Percentiles rank a stretch among this genome's conserved stretches.
Evolutionary conservation across 2,797 vertebrate genomes (phyloP).

Genomic region (Gymnocypris eckloni): DNA sequence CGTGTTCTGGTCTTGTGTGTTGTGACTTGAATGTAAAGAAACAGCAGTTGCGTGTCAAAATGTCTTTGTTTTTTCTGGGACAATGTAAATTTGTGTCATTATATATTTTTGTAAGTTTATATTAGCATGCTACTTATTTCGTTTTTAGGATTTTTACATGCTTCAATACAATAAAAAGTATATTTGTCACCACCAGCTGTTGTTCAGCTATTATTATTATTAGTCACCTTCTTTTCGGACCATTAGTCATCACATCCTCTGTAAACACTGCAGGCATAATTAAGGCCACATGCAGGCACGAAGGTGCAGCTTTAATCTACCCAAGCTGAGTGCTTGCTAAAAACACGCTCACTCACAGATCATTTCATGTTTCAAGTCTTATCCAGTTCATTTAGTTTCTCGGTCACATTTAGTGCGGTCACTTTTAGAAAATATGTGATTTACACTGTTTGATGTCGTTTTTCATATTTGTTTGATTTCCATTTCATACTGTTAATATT

Average conservation of each 20-base stretch:
- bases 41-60: neutral
- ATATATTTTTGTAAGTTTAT: neutral
- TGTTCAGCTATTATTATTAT: neutral
- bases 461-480: neutral
- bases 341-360: neutral
- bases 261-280: slow-evolving; percentile 32
- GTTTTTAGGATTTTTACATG: neutral
- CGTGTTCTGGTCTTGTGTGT: neutral
- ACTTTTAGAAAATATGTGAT: neutral
- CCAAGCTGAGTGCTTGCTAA: slow-evolving; percentile 11
- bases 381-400: slow-evolving; percentile 20
- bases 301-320: slow-evolving; percentile 9
- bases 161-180: neutral
- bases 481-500: neutral
- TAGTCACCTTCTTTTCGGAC: slow-evolving; percentile 20
- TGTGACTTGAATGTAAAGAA: neutral
- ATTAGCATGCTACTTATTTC: neutral
- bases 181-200: slow-evolving; percentile 22
- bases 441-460: neutral
- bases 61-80: neutral
- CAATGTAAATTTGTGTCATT: neutral
- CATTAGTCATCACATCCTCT: slow-evolving; percentile 43
- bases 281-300: slow-evolving; percentile 28
- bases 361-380: slow-evolving; percentile 17
- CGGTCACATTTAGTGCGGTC: neutral